These are phyloP conservation scores for Spilogale gracilis DNA, from an alignment of 2,113 vertebrate species.

Conservation along the genomic window DNA sequence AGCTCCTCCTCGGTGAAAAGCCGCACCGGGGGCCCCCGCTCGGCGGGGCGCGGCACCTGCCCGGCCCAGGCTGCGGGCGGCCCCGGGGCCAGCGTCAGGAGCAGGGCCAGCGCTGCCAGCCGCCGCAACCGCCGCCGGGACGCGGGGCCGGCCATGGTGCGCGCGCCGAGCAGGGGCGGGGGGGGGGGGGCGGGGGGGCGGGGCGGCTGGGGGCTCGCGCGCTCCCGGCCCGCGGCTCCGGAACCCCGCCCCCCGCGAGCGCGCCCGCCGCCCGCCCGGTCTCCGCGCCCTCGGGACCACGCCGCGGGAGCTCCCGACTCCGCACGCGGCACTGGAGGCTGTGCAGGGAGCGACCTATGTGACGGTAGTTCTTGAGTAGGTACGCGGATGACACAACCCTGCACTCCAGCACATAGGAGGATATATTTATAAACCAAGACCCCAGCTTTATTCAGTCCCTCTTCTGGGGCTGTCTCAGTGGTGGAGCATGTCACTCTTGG, in stretches of 20 bases:
- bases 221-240: background rate
- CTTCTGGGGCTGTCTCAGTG: background rate
- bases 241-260: background rate
- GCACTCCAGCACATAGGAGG: background rate
- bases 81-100: background rate
- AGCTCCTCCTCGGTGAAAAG: conserved; percentile 96
- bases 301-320: background rate
- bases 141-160: conserved; percentile 55
- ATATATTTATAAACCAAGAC: background rate
- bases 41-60: conserved; percentile 74
- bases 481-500: background rate
- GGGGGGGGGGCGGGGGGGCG: accelerated
- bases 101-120: conserved; percentile 46
- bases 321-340: background rate
- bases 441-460: background rate
- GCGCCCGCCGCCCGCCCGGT: background rate
- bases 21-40: conserved; percentile 89
- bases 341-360: background rate
- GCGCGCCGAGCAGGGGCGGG: background rate
- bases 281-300: background rate
- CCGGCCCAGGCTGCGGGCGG: background rate
- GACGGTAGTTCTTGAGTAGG: background rate
- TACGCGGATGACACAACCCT: background rate
- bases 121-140: conserved; percentile 36
- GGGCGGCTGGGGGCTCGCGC: background rate